Conservation (phyloP, 2,888 invertebrate species). For the Patella caerulea region DNA sequence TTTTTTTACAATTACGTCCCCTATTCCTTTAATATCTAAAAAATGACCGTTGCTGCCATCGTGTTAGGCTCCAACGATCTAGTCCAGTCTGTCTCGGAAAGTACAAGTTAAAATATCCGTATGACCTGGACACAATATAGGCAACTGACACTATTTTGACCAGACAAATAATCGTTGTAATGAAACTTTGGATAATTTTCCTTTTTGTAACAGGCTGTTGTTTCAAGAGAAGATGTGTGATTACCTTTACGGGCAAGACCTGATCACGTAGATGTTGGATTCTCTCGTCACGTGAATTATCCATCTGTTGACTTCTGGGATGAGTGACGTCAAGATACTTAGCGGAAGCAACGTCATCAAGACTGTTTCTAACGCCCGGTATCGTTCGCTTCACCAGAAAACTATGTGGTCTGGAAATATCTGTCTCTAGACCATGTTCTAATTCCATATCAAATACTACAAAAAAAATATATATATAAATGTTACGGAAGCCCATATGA, state of each 20-base stretch:
- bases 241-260: constrained; percentile 39
- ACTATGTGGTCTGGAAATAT: constrained; percentile 40
- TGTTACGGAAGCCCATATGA: too few relatives aligned
- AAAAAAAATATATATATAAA: too few relatives aligned
- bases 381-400: constrained; percentile 54
- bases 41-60: too few relatives aligned
- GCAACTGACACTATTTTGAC: too few relatives aligned
- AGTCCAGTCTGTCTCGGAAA: too few relatives aligned
- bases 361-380: constrained; percentile 40
- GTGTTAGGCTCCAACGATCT: too few relatives aligned
- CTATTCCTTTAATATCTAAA: too few relatives aligned
- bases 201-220: background rate
- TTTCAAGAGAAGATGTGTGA: background rate
- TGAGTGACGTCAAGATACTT: constrained; percentile 54
- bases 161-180: too few relatives aligned
- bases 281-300: constrained; percentile 25
- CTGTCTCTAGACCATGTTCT: constrained; percentile 43
- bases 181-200: too few relatives aligned
- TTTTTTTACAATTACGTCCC: too few relatives aligned
- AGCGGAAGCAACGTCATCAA: constrained; percentile 45
- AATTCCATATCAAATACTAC: constrained; percentile 60
- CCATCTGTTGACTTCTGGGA: constrained; percentile 32
- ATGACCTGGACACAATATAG: too few relatives aligned
- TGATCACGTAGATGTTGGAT: constrained; percentile 39
- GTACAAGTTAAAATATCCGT: too few relatives aligned